Evolutionary conservation across 1,140 invertebrate species (phyloP), one percentile per base, ranked within the genome.

Genomic region (Archivesica marissinica): DNA sequence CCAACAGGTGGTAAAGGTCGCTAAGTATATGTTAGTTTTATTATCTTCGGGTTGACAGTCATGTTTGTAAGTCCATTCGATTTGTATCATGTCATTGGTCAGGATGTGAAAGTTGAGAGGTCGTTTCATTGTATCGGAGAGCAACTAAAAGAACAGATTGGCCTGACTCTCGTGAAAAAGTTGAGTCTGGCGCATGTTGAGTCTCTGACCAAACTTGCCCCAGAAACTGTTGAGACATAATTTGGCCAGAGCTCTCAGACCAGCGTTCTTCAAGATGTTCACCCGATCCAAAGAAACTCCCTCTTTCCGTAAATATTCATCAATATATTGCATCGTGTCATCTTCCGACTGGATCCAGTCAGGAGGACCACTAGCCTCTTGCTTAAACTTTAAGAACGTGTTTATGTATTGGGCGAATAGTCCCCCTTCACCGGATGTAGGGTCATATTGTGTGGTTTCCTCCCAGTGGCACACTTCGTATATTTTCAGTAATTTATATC

Each of bases 1-100:
- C 68, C 93, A 91, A 15, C 92, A 90, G 0, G 94, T 95, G 1
- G 91, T 92, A 70, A 91, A 94, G 0, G 88, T 90, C 4, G 93
- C 93, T 1, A 94, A 11, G n/a, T 91, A 84, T 6, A 94, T 90
- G 80, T 93, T 94, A 2, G 91, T 90, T 15, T 89, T 44, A 17
- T 52, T 44, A 25, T 75, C 52, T 81, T 64, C 59, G 15, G 25
- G 39, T 11, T 56, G n/a, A 23, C 64, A 68, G 15, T 39, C 33
- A 7, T 61, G 33, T 17, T 59, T 41, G 35, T 82, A 30, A 25
- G 59, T n/a, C 56, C 75, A 84, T 25, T 59, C 38, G 6, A 89
- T 13, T 30, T 82, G 70, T 20, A 88, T 35, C 2, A 54, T 50
- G 30, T 88, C 66, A 23, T 89, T 54, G 33, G 28, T 68, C n/a